Conservation (phyloP, 2,888 invertebrate species). For the Tigriopus californicus region DNA sequence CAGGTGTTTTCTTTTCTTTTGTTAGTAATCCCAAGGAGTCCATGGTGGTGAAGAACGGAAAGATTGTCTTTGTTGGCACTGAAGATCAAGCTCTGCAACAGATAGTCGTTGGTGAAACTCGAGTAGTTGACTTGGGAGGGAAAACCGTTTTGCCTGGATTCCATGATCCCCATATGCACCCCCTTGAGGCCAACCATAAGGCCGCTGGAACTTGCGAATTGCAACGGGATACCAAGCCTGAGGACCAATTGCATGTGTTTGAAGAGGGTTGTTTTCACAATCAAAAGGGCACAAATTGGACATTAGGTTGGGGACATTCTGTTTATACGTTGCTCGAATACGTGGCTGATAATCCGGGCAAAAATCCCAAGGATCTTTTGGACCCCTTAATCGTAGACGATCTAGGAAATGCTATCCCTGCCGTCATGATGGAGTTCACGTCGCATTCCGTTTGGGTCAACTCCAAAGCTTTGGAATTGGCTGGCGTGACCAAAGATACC, state of each 20-base stretch:
- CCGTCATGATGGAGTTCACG: neutral
- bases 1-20: neutral
- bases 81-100: neutral
- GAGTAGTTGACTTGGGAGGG: conserved; percentile 2
- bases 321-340: neutral
- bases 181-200: neutral
- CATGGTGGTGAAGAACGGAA: neutral
- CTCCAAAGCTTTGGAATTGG: neutral
- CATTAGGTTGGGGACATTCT: neutral
- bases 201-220: neutral
- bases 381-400: neutral
- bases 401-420: neutral
- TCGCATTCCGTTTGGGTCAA: conserved; percentile 2
- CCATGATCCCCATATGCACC: conserved; percentile 8
- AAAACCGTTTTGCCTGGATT: neutral
- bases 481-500: neutral
- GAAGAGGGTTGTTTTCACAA: neutral
- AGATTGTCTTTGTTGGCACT: neutral
- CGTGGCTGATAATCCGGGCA: neutral
- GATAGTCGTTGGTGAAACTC: neutral
- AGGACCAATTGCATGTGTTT: neutral
- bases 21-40: neutral
- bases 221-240: neutral
- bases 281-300: neutral
- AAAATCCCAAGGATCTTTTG: neutral